Base-by-base conservation (phyloP, 2,113 vertebrate genomes). In the Eurypyga helias region DNA sequence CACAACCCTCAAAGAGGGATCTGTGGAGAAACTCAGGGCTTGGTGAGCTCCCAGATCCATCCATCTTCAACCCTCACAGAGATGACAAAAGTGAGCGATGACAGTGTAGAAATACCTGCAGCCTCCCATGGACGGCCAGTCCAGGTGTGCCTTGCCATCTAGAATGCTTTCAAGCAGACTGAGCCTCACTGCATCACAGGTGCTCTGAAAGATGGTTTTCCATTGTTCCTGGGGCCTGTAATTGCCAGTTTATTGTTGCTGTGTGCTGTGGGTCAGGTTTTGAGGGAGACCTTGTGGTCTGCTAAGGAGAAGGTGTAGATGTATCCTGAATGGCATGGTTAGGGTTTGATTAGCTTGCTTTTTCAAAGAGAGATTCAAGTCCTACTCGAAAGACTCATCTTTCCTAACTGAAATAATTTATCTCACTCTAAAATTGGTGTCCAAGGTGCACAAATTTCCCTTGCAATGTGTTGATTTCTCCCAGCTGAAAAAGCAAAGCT, bases 131-230 rank as follows among this genome's bases (percentile, higher is more conserved):
- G 65, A 11, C 11, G 38, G 1, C n/a, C 28, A 41, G 10, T 52
- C 25, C 41, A 33, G 1, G 8, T 28, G 17, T 52, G 29, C 34
- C 10, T 54, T 0, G 0, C 4, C 2, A 0, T 18, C 33, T 70
- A 17, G 0, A 2, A 73, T 71, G 20, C n/a, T 85, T 65, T 61
- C n/a, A 23, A 17, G 24, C 9, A 81, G 29, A 12, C 4, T 16
- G 19, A 66, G 24, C 18, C 6, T 61, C 49, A 33, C 7, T 4
- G 7, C n/a, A 17, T 45, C 29, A 41, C 4, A 6, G 25, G 8
- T 38, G 17, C 38, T 41, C 31, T 65, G 18, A 36, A 83, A 62
- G 5, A 3, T 62, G 36, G 0, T 61, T 73, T 92, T 33, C 3
- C 6, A 18, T 69, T 60, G 0, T 48, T 82, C 17, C 64, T 85